phyloP scores from a whole-genome alignment of 2,888 invertebrate genomes.

The Megalurothrips usitatus region DNA sequence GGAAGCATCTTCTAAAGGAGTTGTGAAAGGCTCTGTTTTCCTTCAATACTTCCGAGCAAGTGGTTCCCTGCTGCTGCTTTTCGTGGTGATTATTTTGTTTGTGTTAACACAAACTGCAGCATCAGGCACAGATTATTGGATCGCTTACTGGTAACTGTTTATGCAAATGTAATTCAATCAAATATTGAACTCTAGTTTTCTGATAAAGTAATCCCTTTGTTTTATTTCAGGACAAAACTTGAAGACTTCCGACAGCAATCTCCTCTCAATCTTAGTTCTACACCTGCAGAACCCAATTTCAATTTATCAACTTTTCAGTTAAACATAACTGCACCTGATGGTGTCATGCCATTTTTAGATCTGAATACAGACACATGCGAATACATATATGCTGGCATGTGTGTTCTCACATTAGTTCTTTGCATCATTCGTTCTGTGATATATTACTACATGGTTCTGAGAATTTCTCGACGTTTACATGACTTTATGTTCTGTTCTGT shows the following conservation, averaged over 20 bases:
- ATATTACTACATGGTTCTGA: constrained; percentile 72
- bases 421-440: constrained; percentile 58
- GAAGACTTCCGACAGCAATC: neutral
- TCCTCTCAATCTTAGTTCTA: neutral
- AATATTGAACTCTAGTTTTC: neutral
- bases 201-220: neutral
- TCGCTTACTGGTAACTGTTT: constrained; percentile 39
- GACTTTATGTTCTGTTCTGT: constrained; percentile 77
- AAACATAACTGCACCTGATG: neutral
- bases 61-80: constrained; percentile 51
- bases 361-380: constrained; percentile 42
- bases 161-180: neutral
- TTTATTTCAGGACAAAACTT: neutral
- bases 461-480: constrained; percentile 72
- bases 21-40: constrained; percentile 46
- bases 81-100: constrained; percentile 51
- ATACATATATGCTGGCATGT: constrained; percentile 57
- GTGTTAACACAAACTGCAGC: constrained; percentile 50
- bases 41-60: constrained; percentile 56
- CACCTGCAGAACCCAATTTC: neutral
- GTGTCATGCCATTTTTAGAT: neutral
- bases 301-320: neutral
- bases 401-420: constrained; percentile 49
- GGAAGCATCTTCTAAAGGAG: constrained; percentile 30
- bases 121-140: constrained; percentile 46